Base-by-base conservation (phyloP, 2,797 vertebrate genomes). In the Eupleurogrammus muticus region DNA sequence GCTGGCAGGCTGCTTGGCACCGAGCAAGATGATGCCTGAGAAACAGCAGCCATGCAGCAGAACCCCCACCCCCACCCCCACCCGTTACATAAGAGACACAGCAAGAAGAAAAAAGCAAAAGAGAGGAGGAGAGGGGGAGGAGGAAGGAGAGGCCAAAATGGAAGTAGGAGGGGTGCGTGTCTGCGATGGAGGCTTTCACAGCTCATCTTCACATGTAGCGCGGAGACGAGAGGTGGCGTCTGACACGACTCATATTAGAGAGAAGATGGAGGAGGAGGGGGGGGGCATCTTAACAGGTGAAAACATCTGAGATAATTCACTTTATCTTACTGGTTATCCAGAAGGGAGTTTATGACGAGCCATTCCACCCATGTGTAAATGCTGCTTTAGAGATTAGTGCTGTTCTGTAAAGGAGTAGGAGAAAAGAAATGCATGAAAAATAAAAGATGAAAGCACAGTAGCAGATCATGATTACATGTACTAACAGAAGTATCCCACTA, bases 51-150 rank as follows among this genome's bases (percentile, higher is more conserved):
- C 83, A 75, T 90, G 84, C 85, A 85, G 87, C 80, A 90, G 81
- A 93, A 88, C 88, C 87, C 86, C 89, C 79, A 82, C 69, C 72
- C 34, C 71, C 88, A 87, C 86, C 89, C 79, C 81, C 69, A 70
- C 34, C 71, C 38, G 82, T 93, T 93, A 93, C 86, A 89, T 92
- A 93, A 94, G 90, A 92, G 70, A 70, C 82, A 87, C 81, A 78
- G 74, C 60, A 56, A 84, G 81, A 87, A 91, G 77, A 86, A 79
- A 87, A 63, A 28, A 35, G 42, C 64, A 19, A 58, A 5, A 23
- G 44, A 20, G 52, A 42, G 14, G 4, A 28, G 63, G 75, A 68
- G 55, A 57, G 78, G 70, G 74, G 61, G 59, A 63, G 75, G 64
- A 75, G 65, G 73, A 63, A 66, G 58, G 66, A 83, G 73, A 67